A percentile compares a stretch with the other conserved stretches of the same genome.
phyloP scores from a whole-genome alignment of 2,797 vertebrate genomes.

The Anniella stebbinsi region DNA sequence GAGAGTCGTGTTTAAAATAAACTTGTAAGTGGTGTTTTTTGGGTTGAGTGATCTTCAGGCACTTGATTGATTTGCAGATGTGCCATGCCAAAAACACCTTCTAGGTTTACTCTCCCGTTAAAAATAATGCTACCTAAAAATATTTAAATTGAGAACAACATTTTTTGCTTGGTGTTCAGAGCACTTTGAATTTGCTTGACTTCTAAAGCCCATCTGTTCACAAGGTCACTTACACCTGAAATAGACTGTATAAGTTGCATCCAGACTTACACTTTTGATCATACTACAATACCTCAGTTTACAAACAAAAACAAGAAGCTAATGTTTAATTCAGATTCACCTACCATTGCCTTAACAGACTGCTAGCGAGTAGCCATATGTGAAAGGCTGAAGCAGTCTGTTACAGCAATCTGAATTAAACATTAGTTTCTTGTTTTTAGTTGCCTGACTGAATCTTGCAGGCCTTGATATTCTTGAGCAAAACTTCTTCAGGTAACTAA shows the following conservation, averaged over 20 bases:
- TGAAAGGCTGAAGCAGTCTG: neutral
- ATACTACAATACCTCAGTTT: no score
- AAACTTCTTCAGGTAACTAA: constrained; percentile 6
- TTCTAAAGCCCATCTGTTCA: neutral
- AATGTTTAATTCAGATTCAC: no score
- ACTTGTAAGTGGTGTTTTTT: neutral
- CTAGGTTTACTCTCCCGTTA: neutral
- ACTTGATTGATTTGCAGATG: neutral
- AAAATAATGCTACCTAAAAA: neutral
- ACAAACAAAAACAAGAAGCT: no score
- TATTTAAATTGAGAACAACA: neutral
- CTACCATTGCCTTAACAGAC: no score
- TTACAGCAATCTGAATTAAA: constrained; percentile 5
- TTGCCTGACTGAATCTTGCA: neutral
- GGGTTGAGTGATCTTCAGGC: neutral
- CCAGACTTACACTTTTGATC: no score
- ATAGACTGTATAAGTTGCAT: neutral
- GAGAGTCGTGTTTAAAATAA: neutral
- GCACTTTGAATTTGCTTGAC: neutral
- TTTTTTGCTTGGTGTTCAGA: neutral
- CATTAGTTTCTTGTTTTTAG: constrained; percentile 8
- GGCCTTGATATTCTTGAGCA: constrained; percentile 19
- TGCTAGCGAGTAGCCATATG: neutral
- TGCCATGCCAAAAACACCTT: neutral
- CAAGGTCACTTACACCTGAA: neutral